phyloP scores from a whole-genome alignment of 2,113 vertebrate genomes.

The Sporophila hypoxantha region DNA sequence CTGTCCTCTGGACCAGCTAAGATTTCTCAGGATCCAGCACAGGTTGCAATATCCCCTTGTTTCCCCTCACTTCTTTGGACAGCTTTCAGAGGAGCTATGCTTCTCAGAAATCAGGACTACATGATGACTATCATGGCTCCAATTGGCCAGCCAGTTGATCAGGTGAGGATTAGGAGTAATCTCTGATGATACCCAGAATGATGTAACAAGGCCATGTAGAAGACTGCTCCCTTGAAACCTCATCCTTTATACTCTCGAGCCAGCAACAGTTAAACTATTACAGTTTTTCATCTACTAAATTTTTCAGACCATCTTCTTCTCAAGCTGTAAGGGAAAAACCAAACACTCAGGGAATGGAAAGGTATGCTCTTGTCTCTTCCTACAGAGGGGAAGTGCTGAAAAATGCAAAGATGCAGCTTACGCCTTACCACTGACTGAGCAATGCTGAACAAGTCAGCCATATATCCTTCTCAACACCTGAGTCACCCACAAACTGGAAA shows the following conservation, averaged over 20 bases:
- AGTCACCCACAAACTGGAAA: background rate
- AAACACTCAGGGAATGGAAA: background rate
- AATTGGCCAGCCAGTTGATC: background rate
- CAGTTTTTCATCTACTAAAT: background rate
- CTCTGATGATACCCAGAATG: background rate
- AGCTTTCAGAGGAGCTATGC: background rate
- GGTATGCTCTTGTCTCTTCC: background rate
- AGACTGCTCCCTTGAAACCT: background rate
- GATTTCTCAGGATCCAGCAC: background rate
- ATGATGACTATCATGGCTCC: background rate
- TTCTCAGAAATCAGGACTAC: background rate
- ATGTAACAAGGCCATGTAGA: background rate
- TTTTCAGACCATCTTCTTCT: background rate
- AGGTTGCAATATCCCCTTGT: background rate
- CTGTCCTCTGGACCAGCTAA: background rate
- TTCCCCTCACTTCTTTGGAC: background rate
- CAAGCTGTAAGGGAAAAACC: background rate
- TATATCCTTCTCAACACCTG: rapidly evolving
- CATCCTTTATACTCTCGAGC: background rate
- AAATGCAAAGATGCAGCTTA: background rate
- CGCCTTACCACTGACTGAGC: background rate
- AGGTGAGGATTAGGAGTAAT: background rate
- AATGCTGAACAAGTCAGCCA: background rate
- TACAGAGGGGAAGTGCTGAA: background rate
- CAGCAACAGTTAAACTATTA: background rate